phyloP scores from a whole-genome alignment of 2,113 vertebrate genomes.

The Hassar affinis region DNA sequence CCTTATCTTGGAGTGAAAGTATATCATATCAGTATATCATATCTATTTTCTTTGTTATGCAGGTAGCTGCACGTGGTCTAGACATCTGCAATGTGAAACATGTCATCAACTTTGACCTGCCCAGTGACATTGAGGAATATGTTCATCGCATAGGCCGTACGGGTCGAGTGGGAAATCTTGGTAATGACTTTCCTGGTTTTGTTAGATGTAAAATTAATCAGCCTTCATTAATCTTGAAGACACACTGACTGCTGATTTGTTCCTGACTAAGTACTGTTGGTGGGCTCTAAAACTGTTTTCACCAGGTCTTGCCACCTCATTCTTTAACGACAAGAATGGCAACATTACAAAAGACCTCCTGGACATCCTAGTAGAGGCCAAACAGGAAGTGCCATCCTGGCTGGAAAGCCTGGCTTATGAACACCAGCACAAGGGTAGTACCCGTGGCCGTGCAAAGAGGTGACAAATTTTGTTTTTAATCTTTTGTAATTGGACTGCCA shows the following conservation, averaged over 20 bases:
- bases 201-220: neutral
- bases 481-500: neutral
- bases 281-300: neutral
- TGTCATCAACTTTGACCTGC: slow-evolving; percentile 97
- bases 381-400: slow-evolving; percentile 98
- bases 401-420: slow-evolving; percentile 94
- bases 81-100: slow-evolving; percentile 98
- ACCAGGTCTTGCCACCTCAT: slow-evolving; percentile 92
- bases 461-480: slow-evolving; percentile 31
- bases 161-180: slow-evolving; percentile 95
- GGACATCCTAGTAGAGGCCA: slow-evolving; percentile 94
- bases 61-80: slow-evolving; percentile 96
- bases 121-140: slow-evolving; percentile 97
- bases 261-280: neutral
- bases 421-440: slow-evolving; percentile 90
- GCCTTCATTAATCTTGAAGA: neutral
- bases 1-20: neutral
- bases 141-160: slow-evolving; percentile 98
- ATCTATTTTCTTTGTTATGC: slow-evolving; percentile 16
- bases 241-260: too few species aligned
- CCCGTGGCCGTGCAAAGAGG: slow-evolving; percentile 91
- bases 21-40: neutral
- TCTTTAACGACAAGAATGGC: slow-evolving; percentile 93
- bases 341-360: slow-evolving; percentile 96
- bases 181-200: slow-evolving; percentile 62